phyloP scores from a whole-genome alignment of 2,888 invertebrate species.

The Timandra comae region DNA sequence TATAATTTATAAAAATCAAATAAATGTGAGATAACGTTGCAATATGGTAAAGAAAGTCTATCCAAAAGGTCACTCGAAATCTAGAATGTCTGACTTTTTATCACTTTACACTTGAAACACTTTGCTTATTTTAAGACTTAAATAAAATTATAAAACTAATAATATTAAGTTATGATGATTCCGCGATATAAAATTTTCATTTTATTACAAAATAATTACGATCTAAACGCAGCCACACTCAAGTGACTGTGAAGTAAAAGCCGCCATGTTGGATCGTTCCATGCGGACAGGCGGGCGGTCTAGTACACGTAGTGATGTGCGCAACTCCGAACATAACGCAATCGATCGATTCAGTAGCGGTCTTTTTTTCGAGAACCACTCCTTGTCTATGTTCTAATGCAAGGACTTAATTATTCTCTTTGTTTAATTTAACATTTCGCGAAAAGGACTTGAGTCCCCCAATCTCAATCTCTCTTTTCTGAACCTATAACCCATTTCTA shows the following conservation, averaged over 20 bases:
- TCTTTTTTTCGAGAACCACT: too few species aligned
- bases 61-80: slow-evolving; percentile 72
- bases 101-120: slow-evolving; percentile 57
- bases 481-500: too few species aligned
- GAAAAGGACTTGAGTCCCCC: too few species aligned
- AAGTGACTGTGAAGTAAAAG: slow-evolving; percentile 62
- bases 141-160: slow-evolving; percentile 46
- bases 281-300: slow-evolving; percentile 31
- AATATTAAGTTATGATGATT: slow-evolving; percentile 40
- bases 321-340: slow-evolving; percentile 41
- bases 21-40: slow-evolving; percentile 43
- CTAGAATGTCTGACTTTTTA: slow-evolving; percentile 56
- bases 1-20: slow-evolving; percentile 37
- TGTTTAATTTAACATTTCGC: too few species aligned
- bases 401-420: too few species aligned
- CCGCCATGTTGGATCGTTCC: slow-evolving; percentile 69
- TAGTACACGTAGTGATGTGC: slow-evolving; percentile 62
- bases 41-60: slow-evolving; percentile 71
- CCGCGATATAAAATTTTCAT: slow-evolving; percentile 39
- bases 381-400: too few species aligned
- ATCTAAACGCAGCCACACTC: slow-evolving; percentile 58
- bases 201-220: slow-evolving; percentile 41
- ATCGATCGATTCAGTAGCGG: slow-evolving; percentile 56
- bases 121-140: slow-evolving; percentile 52
- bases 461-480: too few species aligned